phyloP scores from a whole-genome alignment of 2,888 invertebrate genomes.

The Cristatella mucedo region DNA sequence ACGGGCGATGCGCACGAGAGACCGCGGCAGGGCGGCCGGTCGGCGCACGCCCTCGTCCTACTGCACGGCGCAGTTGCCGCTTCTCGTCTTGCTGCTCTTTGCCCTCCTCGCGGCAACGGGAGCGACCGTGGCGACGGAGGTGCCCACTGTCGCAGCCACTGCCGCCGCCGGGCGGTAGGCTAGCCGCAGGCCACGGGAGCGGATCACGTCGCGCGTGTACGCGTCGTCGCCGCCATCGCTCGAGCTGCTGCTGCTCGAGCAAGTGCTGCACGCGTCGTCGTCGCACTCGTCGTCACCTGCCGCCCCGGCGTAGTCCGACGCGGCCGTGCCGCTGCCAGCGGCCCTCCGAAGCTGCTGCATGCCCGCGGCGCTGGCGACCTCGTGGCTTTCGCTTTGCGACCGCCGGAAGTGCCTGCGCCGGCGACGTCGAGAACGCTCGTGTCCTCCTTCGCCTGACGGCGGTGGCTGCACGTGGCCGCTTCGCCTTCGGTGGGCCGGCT shows the following conservation, averaged over 20 bases:
- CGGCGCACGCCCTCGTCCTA: no score
- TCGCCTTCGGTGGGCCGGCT: no score
- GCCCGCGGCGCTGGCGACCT: neutral
- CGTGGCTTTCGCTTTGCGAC: no score
- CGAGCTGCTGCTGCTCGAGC: constrained; percentile 51
- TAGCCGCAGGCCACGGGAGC: constrained; percentile 1
- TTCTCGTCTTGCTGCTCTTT: neutral
- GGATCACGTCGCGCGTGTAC: constrained; percentile 3
- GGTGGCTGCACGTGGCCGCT: no score
- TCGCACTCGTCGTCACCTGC: constrained; percentile 47
- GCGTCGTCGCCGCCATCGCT: constrained; percentile 46
- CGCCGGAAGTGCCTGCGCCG: no score
- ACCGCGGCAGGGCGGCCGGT: no score
- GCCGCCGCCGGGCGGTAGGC: no score
- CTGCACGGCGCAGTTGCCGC: neutral
- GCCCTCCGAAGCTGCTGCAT: neutral
- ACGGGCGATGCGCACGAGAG: no score
- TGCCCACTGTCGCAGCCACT: neutral
- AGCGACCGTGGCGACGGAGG: neutral
- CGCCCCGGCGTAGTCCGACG: neutral
- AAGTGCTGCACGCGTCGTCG: constrained; percentile 72
- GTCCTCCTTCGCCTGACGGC: no score
- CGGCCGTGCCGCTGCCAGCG: neutral
- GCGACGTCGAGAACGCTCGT: no score
- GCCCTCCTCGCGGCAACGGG: neutral